Conservation (phyloP, 2,113 vertebrate genomes). For the Tretioscincus oriximinensis region DNA sequence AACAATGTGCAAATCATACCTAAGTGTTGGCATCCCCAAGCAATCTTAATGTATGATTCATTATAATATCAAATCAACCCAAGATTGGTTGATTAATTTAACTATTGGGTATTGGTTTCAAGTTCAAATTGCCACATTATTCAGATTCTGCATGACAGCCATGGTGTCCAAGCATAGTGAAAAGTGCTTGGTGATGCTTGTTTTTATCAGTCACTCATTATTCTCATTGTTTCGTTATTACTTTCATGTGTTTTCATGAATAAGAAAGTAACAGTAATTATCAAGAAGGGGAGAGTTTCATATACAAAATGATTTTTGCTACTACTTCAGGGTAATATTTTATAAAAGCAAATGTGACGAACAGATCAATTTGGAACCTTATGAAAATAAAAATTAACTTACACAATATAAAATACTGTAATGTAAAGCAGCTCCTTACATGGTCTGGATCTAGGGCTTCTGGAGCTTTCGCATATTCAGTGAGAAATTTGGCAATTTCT, state of each 20-base stretch:
- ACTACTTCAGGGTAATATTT: background rate
- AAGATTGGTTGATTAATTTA: background rate
- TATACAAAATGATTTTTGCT: background rate
- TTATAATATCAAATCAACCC: background rate
- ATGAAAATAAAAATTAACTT: background rate
- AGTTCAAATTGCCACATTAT: too few species aligned
- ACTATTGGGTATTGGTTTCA: too few species aligned
- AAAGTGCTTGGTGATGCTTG: too few species aligned
- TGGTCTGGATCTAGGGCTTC: slow-evolving; percentile 34
- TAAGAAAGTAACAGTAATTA: too few species aligned
- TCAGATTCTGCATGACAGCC: too few species aligned
- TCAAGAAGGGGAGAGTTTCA: too few species aligned
- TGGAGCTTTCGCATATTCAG: slow-evolving; percentile 49
- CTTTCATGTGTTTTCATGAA: too few species aligned
- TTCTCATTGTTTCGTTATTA: too few species aligned
- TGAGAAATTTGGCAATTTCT: slow-evolving; percentile 56
- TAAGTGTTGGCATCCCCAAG: background rate
- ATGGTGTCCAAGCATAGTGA: too few species aligned
- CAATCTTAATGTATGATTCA: background rate
- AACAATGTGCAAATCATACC: too few species aligned
- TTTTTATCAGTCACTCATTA: too few species aligned
- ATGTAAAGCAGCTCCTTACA: slow-evolving; percentile 35
- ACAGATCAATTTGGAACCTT: background rate
- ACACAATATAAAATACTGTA: slow-evolving; percentile 7
- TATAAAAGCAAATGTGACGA: background rate